Conservation (phyloP, 2,113 vertebrate species). For the Chaenogobius annularis region DNA sequence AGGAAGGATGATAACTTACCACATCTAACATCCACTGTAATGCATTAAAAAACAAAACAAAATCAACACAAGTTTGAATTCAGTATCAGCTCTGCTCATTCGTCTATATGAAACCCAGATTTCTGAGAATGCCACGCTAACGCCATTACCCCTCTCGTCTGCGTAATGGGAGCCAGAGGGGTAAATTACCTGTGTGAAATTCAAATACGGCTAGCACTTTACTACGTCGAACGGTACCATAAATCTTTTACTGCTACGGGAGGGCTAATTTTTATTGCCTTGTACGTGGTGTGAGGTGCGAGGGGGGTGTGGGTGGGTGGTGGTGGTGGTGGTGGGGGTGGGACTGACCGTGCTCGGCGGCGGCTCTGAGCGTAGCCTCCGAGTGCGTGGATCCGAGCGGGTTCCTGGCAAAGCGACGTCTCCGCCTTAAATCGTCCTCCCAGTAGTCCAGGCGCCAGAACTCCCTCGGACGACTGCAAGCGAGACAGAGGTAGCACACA, state of each 20-base stretch:
- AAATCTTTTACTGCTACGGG: conserved; percentile 73
- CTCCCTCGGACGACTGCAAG: conserved; percentile 92
- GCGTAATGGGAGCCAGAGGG: conserved; percentile 36
- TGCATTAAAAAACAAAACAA: conserved; percentile 31
- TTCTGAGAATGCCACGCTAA: conserved; percentile 10
- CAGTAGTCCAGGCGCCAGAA: conserved; percentile 99
- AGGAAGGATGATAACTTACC: conserved; percentile 64
- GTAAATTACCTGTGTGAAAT: conserved; percentile 58
- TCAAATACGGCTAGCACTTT: conserved; percentile 50
- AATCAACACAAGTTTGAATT: conserved; percentile 28
- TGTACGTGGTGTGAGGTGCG: conserved; percentile 64
- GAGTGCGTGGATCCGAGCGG: conserved; percentile 96
- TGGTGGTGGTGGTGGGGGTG: neutral
- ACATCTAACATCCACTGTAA: conserved; percentile 59
- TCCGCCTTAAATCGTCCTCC: conserved; percentile 99
- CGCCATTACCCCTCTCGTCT: conserved; percentile 22
- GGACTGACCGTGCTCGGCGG: conserved; percentile 92
- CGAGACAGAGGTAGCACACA: conserved; percentile 92
- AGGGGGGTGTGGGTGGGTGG: conserved; percentile 28
- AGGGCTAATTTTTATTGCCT: conserved; percentile 73
- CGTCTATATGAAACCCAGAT: neutral
- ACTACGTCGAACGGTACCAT: conserved; percentile 62
- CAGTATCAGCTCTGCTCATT: conserved; percentile 15
- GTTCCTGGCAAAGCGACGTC: conserved; percentile 96
- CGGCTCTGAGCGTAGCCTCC: conserved; percentile 92